phyloP scores from a whole-genome alignment of 2,797 vertebrate genomes.

The Peromyscus melanophrys region DNA sequence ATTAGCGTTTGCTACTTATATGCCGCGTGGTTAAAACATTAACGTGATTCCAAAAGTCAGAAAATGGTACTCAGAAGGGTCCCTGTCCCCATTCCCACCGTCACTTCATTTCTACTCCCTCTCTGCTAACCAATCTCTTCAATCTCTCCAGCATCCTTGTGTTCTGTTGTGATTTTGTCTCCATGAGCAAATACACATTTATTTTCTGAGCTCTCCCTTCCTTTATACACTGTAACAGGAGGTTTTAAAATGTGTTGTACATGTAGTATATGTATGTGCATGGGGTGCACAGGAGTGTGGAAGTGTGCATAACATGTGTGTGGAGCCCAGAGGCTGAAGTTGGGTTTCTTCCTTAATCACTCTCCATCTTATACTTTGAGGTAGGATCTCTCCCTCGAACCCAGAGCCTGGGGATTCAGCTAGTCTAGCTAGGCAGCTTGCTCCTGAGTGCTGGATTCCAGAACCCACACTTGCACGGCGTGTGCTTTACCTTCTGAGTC shows the following conservation, averaged over 20 bases:
- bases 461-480: neutral
- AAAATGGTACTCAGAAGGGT: neutral
- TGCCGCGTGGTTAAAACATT: slow-evolving; percentile 33
- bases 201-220: slow-evolving; percentile 39
- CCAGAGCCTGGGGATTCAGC: neutral
- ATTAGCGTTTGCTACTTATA: slow-evolving; percentile 39
- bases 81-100: neutral
- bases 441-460: neutral
- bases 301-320: neutral
- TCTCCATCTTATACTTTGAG: neutral
- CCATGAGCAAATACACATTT: neutral
- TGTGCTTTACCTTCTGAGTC: neutral
- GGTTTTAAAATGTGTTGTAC: neutral
- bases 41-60: slow-evolving; percentile 50
- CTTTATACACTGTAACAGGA: neutral
- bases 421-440: neutral
- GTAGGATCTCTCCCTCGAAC: neutral
- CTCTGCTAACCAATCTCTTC: neutral
- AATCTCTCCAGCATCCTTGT: neutral
- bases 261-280: neutral
- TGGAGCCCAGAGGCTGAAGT: neutral
- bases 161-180: neutral
- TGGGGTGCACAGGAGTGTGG: neutral
- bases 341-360: neutral
- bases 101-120: neutral